Conservation (phyloP, 2,113 vertebrate species). For the Benitochromis conjunctus region DNA sequence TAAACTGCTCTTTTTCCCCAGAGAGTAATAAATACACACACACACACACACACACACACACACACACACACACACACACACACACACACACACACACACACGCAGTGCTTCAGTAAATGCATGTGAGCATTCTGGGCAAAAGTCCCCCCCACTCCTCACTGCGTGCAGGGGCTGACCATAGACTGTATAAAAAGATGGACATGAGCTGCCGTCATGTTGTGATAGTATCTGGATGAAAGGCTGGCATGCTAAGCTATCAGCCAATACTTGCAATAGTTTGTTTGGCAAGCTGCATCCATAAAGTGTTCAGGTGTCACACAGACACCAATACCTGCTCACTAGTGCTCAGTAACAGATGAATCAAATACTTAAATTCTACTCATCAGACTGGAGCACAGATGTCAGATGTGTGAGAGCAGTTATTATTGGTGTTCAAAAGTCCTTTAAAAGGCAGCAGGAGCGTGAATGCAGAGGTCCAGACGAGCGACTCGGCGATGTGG, state of each 20-base stretch:
- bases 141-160: background rate
- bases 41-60: background rate
- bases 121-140: background rate
- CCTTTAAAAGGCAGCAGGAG: background rate
- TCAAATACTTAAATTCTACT: background rate
- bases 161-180: background rate
- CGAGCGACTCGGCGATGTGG: background rate
- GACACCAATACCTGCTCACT: background rate
- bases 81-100: background rate
- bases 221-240: background rate
- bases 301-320: background rate
- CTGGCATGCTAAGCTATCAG: background rate
- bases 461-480: background rate
- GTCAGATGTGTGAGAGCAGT: no score
- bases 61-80: no score
- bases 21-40: no score
- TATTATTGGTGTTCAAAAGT: background rate
- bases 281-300: background rate
- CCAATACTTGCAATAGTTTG: background rate
- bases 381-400: background rate
- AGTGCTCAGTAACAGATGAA: background rate
- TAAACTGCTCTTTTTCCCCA: no score
- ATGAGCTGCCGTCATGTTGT: accelerated
- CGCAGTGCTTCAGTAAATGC: background rate
- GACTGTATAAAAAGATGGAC: background rate